A percentile compares a stretch with the other conserved stretches of the same genome.
Evolutionary conservation across 2,113 vertebrate genomes (phyloP).

Genomic region (Orcinus orca): DNA sequence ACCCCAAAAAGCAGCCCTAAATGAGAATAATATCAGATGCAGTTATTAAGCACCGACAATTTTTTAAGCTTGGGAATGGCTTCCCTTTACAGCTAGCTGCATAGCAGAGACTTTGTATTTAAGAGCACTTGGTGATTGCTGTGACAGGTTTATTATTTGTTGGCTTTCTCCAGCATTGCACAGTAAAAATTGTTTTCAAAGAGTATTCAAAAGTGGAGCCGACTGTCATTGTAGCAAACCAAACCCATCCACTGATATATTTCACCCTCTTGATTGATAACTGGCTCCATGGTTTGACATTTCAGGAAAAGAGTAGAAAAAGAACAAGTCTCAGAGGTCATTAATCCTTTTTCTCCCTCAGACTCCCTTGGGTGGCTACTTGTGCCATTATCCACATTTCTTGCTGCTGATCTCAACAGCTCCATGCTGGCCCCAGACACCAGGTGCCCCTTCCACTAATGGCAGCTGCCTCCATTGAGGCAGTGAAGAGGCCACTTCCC

Average conservation of each 20-base stretch:
- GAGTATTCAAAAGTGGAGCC: constrained; percentile 80
- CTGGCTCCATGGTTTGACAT: constrained; percentile 76
- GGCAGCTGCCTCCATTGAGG: rapidly evolving
- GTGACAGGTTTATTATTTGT: constrained; percentile 89
- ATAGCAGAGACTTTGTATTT: constrained; percentile 80
- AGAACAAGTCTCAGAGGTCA: constrained; percentile 71
- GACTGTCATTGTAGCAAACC: constrained; percentile 82
- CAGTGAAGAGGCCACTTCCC: neutral
- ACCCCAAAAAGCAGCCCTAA: neutral
- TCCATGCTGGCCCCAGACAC: constrained; percentile 30
- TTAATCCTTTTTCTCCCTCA: constrained; percentile 79
- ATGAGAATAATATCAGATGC: constrained; percentile 78
- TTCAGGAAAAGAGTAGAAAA: constrained; percentile 77
- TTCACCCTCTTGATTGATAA: constrained; percentile 84
- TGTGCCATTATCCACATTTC: constrained; percentile 76
- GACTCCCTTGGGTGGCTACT: constrained; percentile 69
- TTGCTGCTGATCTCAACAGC: constrained; percentile 72
- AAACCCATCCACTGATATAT: constrained; percentile 81
- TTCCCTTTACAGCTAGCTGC: constrained; percentile 78
- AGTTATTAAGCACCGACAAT: constrained; percentile 77
- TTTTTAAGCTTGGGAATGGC: constrained; percentile 73
- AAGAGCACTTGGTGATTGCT: constrained; percentile 79
- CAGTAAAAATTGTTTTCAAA: constrained; percentile 87
- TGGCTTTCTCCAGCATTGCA: constrained; percentile 85
- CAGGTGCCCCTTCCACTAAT: constrained; percentile 47